These are phyloP conservation scores for Araneus ventricosus DNA, from an alignment of 1,140 invertebrate genomes.

Conservation along the genomic window DNA sequence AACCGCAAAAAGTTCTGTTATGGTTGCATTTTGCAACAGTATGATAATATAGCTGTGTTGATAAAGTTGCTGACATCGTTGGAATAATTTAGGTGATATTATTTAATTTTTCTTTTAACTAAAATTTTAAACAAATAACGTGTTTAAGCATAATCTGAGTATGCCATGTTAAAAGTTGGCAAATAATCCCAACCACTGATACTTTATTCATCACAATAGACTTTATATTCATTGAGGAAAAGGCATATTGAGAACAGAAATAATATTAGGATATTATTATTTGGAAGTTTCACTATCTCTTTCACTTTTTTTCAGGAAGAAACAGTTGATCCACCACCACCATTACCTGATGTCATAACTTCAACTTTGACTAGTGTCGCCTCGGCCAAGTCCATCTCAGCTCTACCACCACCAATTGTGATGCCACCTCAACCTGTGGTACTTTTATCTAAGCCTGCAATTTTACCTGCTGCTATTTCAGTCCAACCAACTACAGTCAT, in stretches of 20 bases:
- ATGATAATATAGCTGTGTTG: no score
- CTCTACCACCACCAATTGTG: neutral
- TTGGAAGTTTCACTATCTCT: neutral
- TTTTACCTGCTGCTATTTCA: neutral
- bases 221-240: no score
- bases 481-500: neutral
- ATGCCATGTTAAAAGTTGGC: neutral
- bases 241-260: no score
- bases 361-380: neutral
- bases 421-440: neutral
- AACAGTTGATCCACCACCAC: neutral
- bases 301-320: neutral
- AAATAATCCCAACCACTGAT: no score
- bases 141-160: neutral
- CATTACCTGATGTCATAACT: conserved; percentile 17
- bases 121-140: neutral
- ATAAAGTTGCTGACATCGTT: no score
- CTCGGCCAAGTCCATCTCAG: neutral
- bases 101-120: neutral
- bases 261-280: no score
- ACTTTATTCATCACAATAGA: no score
- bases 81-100: no score
- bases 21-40: no score
- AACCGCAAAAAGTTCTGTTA: no score
- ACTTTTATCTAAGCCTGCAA: neutral